A percentile compares a stretch with the other conserved stretches of the same genome.
phyloP scores from a whole-genome alignment of 2,888 invertebrate genomes.

The Caenorhabditis doughertyi region DNA sequence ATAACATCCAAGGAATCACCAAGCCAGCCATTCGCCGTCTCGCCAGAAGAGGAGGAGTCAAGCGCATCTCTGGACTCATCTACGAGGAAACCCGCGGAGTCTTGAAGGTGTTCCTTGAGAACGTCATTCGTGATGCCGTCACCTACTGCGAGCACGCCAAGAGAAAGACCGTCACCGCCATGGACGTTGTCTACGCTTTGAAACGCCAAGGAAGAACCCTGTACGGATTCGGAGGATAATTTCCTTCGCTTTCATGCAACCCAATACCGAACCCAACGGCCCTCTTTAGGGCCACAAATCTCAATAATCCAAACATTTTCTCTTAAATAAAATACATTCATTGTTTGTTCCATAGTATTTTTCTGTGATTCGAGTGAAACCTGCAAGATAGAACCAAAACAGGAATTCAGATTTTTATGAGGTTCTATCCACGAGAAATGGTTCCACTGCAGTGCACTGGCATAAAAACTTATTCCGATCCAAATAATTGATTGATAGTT shows the following conservation, averaged over 20 bases:
- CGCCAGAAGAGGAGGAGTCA: constrained; percentile 77
- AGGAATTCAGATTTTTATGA: too few relatives aligned
- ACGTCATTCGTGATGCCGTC: constrained; percentile 90
- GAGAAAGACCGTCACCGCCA: constrained; percentile 92
- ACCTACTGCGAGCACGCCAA: constrained; percentile 92
- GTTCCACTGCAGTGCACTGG: too few relatives aligned
- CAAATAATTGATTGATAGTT: too few relatives aligned
- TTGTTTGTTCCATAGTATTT: neutral
- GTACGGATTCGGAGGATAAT: constrained; percentile 80
- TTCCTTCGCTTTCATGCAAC: constrained; percentile 30
- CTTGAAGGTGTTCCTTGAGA: constrained; percentile 83
- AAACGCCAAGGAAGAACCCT: constrained; percentile 80
- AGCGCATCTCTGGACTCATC: constrained; percentile 67
- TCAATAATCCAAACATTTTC: neutral
- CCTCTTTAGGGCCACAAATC: constrained; percentile 69
- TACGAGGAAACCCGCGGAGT: constrained; percentile 31
- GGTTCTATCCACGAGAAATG: too few relatives aligned
- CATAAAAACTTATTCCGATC: too few relatives aligned
- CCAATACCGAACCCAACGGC: constrained; percentile 66
- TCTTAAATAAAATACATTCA: neutral
- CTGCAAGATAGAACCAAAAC: too few relatives aligned
- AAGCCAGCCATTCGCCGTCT: constrained; percentile 84
- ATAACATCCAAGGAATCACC: constrained; percentile 85
- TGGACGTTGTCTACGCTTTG: constrained; percentile 89
- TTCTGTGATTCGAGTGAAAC: neutral